A percentile compares a stretch with the other conserved stretches of the same genome.
Evolutionary conservation across 1,140 invertebrate species (phyloP).

Genomic region (Holotrichia oblita): DNA sequence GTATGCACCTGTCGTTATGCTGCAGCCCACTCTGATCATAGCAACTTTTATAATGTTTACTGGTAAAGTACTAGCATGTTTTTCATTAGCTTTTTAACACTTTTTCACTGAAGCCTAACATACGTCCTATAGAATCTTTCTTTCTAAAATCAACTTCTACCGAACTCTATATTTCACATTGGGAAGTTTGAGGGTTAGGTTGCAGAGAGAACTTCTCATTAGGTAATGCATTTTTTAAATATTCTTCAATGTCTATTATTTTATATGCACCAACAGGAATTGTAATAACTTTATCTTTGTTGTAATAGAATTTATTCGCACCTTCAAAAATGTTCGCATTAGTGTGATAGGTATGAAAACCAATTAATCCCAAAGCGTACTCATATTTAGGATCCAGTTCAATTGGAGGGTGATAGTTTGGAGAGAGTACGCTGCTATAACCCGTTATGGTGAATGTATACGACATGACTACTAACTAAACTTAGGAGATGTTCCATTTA

Average conservation of each 20-base stretch:
- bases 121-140: conserved; percentile 38
- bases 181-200: conserved; percentile 50
- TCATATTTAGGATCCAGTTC: conserved; percentile 42
- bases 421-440: background rate
- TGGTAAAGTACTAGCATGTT: conserved; percentile 47
- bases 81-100: conserved; percentile 38
- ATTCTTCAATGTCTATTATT: conserved; percentile 47
- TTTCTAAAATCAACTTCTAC: conserved; percentile 44
- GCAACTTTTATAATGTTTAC: conserved; percentile 47
- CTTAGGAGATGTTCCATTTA: background rate
- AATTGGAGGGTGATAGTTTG: conserved; percentile 36
- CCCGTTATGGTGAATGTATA: conserved; percentile 38
- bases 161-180: conserved; percentile 43
- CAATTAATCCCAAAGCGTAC: conserved; percentile 56
- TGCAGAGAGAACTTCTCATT: conserved; percentile 23
- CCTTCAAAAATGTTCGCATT: conserved; percentile 56
- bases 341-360: conserved; percentile 57
- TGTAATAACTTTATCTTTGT: too few relatives aligned
- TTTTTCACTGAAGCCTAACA: conserved; percentile 45
- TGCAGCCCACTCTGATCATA: conserved; percentile 47
- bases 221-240: conserved; percentile 32
- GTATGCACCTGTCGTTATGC: conserved; percentile 45
- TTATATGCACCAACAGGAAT: too few relatives aligned
- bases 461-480: conserved; percentile 39
- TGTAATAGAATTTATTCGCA: conserved; percentile 58